A percentile compares a stretch with the other conserved stretches of the same genome.
phyloP scores from a whole-genome alignment of 2,888 invertebrate genomes.

The Aphodius sticticus region DNA sequence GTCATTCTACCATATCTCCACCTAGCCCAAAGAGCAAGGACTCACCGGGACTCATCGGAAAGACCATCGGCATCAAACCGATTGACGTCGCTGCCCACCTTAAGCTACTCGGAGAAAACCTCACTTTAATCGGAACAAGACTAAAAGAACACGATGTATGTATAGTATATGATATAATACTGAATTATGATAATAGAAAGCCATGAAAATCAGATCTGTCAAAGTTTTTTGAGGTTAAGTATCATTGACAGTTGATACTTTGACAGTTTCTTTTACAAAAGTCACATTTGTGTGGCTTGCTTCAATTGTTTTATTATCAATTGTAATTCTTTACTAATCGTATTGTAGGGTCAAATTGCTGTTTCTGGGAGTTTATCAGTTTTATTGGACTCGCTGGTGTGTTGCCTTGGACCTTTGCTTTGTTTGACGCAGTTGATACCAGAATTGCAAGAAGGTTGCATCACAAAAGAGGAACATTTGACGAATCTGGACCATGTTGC shows the following conservation, averaged over 20 bases:
- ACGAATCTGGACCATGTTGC: slow-evolving; percentile 92
- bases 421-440: slow-evolving; percentile 87
- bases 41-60: slow-evolving; percentile 60
- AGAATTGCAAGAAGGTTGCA: slow-evolving; percentile 73
- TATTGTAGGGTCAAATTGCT: slow-evolving; percentile 85
- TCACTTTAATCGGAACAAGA: slow-evolving; percentile 91
- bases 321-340: slow-evolving; percentile 10
- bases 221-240: too few species aligned
- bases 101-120: slow-evolving; percentile 89
- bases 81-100: slow-evolving; percentile 93
- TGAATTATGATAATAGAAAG: slow-evolving; percentile 4
- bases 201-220: background rate
- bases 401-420: slow-evolving; percentile 88
- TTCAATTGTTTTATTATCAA: background rate
- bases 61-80: slow-evolving; percentile 78
- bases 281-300: background rate
- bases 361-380: slow-evolving; percentile 95
- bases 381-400: slow-evolving; percentile 88
- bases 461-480: slow-evolving; percentile 60
- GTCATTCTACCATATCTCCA: slow-evolving; percentile 53
- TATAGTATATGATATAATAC: too few species aligned
- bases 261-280: background rate
- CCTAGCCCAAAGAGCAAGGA: slow-evolving; percentile 57
- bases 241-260: background rate
- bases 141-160: slow-evolving; percentile 89